phyloP scores from a whole-genome alignment of 2,113 vertebrate genomes.

The Callionymus lyra region DNA sequence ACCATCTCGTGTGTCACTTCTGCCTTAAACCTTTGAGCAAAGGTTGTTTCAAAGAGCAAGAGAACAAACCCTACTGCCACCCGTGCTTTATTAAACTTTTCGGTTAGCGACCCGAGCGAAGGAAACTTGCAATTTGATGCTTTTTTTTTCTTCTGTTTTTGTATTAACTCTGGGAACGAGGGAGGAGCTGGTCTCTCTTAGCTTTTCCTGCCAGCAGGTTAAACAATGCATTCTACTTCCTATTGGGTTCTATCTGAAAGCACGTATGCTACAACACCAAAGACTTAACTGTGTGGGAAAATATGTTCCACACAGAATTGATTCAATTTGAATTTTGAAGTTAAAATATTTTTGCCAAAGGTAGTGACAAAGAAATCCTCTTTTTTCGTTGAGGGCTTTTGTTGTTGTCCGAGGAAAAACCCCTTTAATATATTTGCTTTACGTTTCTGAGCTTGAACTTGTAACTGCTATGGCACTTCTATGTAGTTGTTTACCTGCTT shows the following conservation, averaged over 20 bases:
- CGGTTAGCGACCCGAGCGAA: conserved; percentile 41
- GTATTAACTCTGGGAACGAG: conserved; percentile 25
- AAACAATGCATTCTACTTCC: too few species aligned
- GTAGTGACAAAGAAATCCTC: conserved; percentile 14
- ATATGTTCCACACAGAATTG: conserved; percentile 22
- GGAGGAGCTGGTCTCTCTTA: conserved; percentile 46
- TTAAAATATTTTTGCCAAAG: conserved; percentile 35
- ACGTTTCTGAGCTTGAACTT: conserved; percentile 39
- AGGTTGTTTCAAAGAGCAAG: conserved; percentile 88
- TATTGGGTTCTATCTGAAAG: too few species aligned
- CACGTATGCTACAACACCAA: too few species aligned
- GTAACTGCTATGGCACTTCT: conserved; percentile 46
- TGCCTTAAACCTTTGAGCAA: conserved; percentile 84
- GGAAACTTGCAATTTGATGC: conserved; percentile 3
- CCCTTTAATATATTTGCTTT: conserved; percentile 63
- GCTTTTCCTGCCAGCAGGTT: neutral
- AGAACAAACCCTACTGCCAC: conserved; percentile 88
- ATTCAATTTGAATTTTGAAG: conserved; percentile 45
- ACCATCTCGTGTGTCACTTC: conserved; percentile 89
- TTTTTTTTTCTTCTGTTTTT: conserved; percentile 9
- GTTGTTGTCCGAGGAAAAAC: conserved; percentile 28
- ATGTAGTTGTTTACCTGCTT: conserved; percentile 21
- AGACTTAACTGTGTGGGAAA: conserved; percentile 25
- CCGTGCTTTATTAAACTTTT: conserved; percentile 87
- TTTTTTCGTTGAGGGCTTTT: conserved; percentile 8